A percentile compares a stretch with the other conserved stretches of the same genome.
Conservation (phyloP, 2,797 vertebrate genomes). For the Liasis olivaceus region DNA sequence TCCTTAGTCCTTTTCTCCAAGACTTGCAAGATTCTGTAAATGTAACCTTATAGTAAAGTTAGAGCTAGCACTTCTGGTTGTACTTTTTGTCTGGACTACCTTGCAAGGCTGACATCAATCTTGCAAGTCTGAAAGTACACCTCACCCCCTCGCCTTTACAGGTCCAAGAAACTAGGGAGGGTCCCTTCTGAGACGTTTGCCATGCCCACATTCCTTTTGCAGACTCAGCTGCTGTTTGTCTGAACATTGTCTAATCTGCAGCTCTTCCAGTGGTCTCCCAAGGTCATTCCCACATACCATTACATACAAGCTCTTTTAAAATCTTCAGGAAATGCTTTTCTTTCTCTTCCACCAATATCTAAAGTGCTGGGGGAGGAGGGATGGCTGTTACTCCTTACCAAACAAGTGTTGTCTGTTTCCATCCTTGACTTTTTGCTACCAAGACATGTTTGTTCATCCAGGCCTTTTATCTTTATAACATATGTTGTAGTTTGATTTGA, state of each 20-base stretch:
- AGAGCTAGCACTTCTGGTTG: background rate
- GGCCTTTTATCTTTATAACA: background rate
- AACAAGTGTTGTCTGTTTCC: background rate
- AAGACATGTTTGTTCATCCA: background rate
- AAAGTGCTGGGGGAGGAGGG: background rate
- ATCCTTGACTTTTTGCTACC: background rate
- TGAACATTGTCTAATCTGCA: background rate
- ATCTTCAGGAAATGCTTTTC: background rate
- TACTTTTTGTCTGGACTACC: background rate
- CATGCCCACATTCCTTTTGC: background rate
- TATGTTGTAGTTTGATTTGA: background rate
- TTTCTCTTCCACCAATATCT: background rate
- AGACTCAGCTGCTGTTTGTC: background rate
- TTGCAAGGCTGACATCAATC: background rate
- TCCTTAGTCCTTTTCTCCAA: background rate
- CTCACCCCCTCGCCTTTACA: background rate
- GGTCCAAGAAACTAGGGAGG: background rate
- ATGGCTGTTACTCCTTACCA: background rate
- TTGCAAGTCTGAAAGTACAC: background rate
- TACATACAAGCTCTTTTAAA: background rate
- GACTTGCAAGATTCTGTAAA: background rate
- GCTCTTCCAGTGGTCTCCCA: background rate
- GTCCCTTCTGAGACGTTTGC: background rate
- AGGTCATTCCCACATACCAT: background rate
- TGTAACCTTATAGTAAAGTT: background rate